phyloP scores from a whole-genome alignment of 2,113 vertebrate genomes.

The Cochlearius cochlearius region DNA sequence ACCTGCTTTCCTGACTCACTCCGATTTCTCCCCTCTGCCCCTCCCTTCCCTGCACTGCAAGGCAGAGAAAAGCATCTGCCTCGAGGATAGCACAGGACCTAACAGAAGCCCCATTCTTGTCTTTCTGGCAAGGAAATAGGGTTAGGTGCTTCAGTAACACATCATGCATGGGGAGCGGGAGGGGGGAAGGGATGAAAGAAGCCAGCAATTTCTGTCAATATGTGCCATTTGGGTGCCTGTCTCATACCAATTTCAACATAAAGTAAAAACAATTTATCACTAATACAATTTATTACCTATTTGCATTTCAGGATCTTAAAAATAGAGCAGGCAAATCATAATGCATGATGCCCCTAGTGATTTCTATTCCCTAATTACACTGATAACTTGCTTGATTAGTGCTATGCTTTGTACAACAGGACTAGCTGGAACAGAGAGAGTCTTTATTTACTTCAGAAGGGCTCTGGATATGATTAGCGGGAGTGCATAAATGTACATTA shows the following conservation, averaged over 20 bases:
- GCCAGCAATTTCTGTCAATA: neutral
- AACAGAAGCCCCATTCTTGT: slow-evolving; percentile 27
- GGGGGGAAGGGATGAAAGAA: neutral
- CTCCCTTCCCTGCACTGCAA: neutral
- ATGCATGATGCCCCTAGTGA: slow-evolving; percentile 3
- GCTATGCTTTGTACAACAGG: slow-evolving; percentile 34
- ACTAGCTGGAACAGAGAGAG: slow-evolving; percentile 35
- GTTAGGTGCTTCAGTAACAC: slow-evolving; percentile 13
- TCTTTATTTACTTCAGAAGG: slow-evolving; percentile 53
- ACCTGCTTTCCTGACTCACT: neutral
- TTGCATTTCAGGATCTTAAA: slow-evolving; percentile 60
- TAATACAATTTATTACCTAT: slow-evolving; percentile 40
- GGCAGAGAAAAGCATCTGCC: slow-evolving; percentile 14
- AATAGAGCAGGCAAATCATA: slow-evolving; percentile 48
- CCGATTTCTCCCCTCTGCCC: neutral
- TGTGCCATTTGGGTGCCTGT: neutral
- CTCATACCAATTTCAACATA: slow-evolving; percentile 26
- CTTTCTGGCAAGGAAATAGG: slow-evolving; percentile 29
- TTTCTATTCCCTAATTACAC: slow-evolving; percentile 61
- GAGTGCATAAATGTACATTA: slow-evolving; percentile 53
- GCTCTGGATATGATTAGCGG: slow-evolving; percentile 61
- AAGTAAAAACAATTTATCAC: slow-evolving; percentile 6
- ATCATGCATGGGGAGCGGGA: neutral
- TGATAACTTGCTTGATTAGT: slow-evolving; percentile 53
- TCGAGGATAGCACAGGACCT: neutral